Evolutionary conservation across 2,113 vertebrate genomes (phyloP), one percentile per base, ranked within the genome.

Genomic region (Chionis minor): DNA sequence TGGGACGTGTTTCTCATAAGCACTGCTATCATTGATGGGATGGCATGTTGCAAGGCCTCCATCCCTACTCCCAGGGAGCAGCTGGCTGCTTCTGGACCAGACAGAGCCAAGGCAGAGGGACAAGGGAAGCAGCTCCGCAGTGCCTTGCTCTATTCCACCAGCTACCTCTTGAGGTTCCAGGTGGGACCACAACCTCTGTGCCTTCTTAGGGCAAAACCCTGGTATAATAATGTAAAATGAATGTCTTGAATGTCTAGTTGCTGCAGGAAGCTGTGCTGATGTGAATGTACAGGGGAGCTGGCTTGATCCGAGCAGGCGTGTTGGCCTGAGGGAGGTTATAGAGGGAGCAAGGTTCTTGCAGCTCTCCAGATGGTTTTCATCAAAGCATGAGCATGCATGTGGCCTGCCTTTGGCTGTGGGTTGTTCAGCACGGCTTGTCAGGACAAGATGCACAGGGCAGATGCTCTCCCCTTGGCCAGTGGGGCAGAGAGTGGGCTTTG

Each of bases 391-490:
- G 44, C 44, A 5, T 6, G 30, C 12, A 24, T 0, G 0, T n/a
- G 28, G 12, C 27, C 56, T 45, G 20, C 9, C 45, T 67, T n/a
- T 1, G 0, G 40, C 14, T 0, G 5, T 2, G 22, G 45, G 65
- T 15, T 19, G 35, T 33, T 70, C 55, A 63, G 49, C 13, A 6
- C 8, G 44, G 71, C 44, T 47, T n/a, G 20, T 32, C 35, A 45
- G 49, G 42, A 24, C 7, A 28, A 13, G 12, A 17, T 1, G 1
- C 3, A 0, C 4, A 18, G 40, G 16, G 15, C 20, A 62, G 38
- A 24, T 40, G 26, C 14, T 63, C 13, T 62, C 23, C 33, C n/a
- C n/a, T 24, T 14, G 47, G 23, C 20, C 35, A 12, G 9, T 8
- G 13, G 16, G 49, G 14, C 35, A 75, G 15, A 33, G 22, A 0